Conservation (phyloP, 2,888 invertebrate genomes). For the Galerucella nymphaeae region DNA sequence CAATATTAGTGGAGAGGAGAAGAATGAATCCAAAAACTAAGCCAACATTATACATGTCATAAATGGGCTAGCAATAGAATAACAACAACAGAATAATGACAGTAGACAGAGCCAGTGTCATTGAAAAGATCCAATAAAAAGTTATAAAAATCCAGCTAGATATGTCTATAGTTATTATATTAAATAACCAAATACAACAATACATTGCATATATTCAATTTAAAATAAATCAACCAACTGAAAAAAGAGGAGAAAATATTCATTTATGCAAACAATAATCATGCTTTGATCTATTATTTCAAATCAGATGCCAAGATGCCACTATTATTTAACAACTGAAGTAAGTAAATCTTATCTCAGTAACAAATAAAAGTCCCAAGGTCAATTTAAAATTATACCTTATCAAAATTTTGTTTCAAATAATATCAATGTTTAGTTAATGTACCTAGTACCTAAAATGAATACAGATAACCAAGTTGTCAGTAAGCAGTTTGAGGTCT, state of each 20-base stretch:
- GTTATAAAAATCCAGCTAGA: too few relatives aligned
- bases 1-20: too few relatives aligned
- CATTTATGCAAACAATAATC: background rate
- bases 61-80: too few relatives aligned
- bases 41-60: too few relatives aligned
- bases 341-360: constrained; percentile 16
- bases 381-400: constrained; percentile 15
- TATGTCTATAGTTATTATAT: too few relatives aligned
- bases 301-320: background rate
- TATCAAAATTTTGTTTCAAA: constrained; percentile 15
- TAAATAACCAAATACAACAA: too few relatives aligned
- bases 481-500: background rate
- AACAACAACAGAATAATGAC: too few relatives aligned
- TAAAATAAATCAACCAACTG: background rate
- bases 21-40: too few relatives aligned
- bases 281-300: too few relatives aligned
- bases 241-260: background rate
- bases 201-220: too few relatives aligned
- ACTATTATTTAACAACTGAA: background rate
- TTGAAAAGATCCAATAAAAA: too few relatives aligned
- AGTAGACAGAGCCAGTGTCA: too few relatives aligned
- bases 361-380: constrained; percentile 17
- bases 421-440: background rate
- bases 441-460: background rate
- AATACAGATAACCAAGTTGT: background rate